Base-by-base conservation (phyloP, 2,113 vertebrate genomes). In the Phasianus colchicus region DNA sequence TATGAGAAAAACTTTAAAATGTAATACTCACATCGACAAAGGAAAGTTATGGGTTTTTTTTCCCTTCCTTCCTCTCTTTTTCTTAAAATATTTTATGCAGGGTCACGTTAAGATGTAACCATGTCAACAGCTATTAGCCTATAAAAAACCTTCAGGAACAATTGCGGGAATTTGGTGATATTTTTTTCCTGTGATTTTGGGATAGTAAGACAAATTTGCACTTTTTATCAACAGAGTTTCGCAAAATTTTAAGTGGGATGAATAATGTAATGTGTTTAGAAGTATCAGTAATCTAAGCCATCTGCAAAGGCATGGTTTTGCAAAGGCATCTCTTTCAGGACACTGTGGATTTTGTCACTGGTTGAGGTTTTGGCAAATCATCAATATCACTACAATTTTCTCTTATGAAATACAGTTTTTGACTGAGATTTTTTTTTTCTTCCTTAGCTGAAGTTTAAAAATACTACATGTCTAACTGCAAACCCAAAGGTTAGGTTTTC, bases 261-360 rank as follows among this genome's bases (percentile, higher is more conserved):
- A 98, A 98, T 97, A 94, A 97, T 97, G 97, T 98, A 98, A 98
- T 99, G 96, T 98, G 98, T 98, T 98, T 99, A 96, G 96, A 98
- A 98, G 98, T 97, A 98, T 90, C 96, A 96, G 97, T 99, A 99
- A 99, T 99, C 97, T 96, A 98, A 98, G 98, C 98, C 99, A 99
- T 98, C 98, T 99, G 99, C 97, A 92, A 97, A 97, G 95, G 63
- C 92, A 97, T 95, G 96, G 97, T 98, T 98, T 98, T 98, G 96
- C 95, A 98, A 98, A 98, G 96, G 97, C 98, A 98, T 98, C 98
- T 96, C 97, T 98, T 98, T 98, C 98, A 99, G 98, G 98, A 98
- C 98, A 98, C 98, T 98, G 97, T 97, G 96, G 98, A 99, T 98
- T 99, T 98, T 99, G 98, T 99, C 99, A 99, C 98, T 98, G 89